Evolutionary conservation across 1,140 invertebrate genomes (phyloP).

Genomic region (Drosophila mojavensis): DNA sequence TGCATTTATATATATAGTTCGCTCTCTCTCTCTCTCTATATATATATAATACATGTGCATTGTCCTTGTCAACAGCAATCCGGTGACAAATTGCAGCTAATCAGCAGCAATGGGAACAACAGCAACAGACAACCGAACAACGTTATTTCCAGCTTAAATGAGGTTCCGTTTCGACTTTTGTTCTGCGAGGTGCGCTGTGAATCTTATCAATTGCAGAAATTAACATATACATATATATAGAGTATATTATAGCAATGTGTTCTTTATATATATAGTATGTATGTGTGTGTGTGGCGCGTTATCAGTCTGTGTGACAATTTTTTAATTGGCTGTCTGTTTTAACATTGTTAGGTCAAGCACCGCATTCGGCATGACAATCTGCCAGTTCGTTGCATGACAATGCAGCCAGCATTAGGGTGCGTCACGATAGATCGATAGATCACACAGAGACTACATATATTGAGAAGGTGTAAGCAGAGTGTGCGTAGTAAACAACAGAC

Average conservation of each 20-base stretch:
- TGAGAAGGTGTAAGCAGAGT: neutral
- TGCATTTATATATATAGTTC: slow-evolving; percentile 14
- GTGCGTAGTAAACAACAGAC: neutral
- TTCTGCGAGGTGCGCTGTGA: slow-evolving; percentile 48
- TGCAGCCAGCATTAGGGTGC: slow-evolving; percentile 49
- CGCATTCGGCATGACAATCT: slow-evolving; percentile 62
- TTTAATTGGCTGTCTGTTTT: slow-evolving; percentile 58
- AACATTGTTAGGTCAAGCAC: slow-evolving; percentile 78
- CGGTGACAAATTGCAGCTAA: slow-evolving; percentile 74
- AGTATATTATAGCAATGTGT: slow-evolving; percentile 18
- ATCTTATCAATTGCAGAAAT: slow-evolving; percentile 77
- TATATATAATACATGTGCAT: slow-evolving; percentile 32
- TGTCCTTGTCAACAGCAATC: slow-evolving; percentile 68
- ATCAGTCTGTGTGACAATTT: slow-evolving; percentile 57
- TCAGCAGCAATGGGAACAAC: slow-evolving; percentile 44
- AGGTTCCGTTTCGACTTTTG: slow-evolving; percentile 21
- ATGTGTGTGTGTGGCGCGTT: slow-evolving; percentile 4
- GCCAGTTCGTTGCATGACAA: slow-evolving; percentile 39
- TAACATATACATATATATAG: slow-evolving; percentile 42
- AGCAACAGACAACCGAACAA: slow-evolving; percentile 7
- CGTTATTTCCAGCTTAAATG: slow-evolving; percentile 31
- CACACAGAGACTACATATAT: slow-evolving; percentile 20
- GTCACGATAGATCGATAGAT: slow-evolving; percentile 41
- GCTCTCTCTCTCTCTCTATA: slow-evolving; percentile 3
- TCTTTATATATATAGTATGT: neutral